phyloP scores from a whole-genome alignment of 2,113 vertebrate genomes.

The Hucho hucho region DNA sequence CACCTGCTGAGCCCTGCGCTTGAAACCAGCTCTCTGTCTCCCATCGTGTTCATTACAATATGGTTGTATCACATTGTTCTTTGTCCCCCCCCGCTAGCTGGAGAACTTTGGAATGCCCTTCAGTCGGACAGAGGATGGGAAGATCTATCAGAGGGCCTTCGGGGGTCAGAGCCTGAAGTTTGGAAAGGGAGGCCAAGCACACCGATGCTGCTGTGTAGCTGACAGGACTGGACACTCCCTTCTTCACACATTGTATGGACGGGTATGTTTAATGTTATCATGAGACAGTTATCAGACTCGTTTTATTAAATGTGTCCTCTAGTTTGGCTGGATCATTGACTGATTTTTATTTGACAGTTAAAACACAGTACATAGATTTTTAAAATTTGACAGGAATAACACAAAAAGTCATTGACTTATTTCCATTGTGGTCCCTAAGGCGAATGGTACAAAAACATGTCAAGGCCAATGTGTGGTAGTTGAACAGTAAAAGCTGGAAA shows the following conservation, averaged over 20 bases:
- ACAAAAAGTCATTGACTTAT: too few species aligned
- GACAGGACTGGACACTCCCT: constrained; percentile 95
- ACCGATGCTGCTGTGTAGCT: constrained; percentile 96
- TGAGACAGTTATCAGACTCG: too few species aligned
- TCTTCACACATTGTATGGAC: constrained; percentile 92
- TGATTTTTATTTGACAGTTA: too few species aligned
- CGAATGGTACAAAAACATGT: too few species aligned
- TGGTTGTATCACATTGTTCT: background rate
- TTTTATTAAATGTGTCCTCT: too few species aligned
- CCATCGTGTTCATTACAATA: background rate
- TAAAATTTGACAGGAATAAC: too few species aligned
- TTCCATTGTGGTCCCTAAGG: too few species aligned
- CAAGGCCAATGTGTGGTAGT: too few species aligned
- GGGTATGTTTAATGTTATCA: constrained; percentile 72
- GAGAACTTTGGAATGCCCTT: constrained; percentile 99
- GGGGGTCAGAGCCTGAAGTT: constrained; percentile 96
- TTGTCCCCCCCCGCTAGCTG: constrained; percentile 70
- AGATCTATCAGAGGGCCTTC: constrained; percentile 96
- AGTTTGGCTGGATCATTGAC: too few species aligned
- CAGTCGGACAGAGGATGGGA: constrained; percentile 93
- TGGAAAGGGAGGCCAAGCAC: constrained; percentile 96
- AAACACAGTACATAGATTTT: too few species aligned
- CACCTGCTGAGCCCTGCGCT: too few species aligned
- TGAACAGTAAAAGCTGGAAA: too few species aligned
- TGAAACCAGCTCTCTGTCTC: background rate